Evolutionary conservation across 2,113 vertebrate genomes (phyloP).

Genomic region (Phycodurus eques): DNA sequence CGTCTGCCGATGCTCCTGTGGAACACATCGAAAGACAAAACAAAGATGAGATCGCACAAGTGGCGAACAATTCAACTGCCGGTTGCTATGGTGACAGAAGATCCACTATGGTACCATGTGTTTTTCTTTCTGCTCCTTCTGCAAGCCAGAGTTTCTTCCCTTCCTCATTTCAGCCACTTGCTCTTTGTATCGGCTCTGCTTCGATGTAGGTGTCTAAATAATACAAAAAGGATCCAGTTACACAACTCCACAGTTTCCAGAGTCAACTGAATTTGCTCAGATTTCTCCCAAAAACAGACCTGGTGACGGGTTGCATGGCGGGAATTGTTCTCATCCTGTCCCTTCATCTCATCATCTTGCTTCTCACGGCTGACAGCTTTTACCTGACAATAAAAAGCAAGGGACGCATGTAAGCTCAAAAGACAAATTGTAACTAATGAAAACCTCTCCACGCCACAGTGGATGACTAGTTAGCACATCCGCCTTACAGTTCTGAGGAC

Average conservation of each 20-base stretch:
- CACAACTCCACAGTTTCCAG: neutral
- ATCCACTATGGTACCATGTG: conserved; percentile 80
- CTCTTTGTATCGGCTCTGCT: conserved; percentile 92
- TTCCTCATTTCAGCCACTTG: conserved; percentile 96
- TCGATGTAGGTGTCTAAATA: conserved; percentile 86
- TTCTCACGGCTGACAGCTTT: conserved; percentile 95
- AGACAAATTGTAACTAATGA: neutral
- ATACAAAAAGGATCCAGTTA: neutral
- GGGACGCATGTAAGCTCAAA: neutral
- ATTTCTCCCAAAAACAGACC: conserved; percentile 47
- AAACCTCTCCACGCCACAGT: neutral
- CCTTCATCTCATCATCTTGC: conserved; percentile 91
- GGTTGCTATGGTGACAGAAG: neutral
- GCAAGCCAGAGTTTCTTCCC: conserved; percentile 87
- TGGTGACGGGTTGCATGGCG: conserved; percentile 95
- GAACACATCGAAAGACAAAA: neutral
- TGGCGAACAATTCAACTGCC: neutral
- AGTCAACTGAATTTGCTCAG: neutral
- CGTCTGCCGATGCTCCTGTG: conserved; percentile 90
- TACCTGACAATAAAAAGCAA: conserved; percentile 72
- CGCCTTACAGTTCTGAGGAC: too few species aligned
- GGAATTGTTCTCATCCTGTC: conserved; percentile 90
- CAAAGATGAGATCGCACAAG: neutral
- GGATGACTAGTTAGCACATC: too few species aligned
- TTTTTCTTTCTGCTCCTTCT: conserved; percentile 98